Conservation (phyloP, 2,888 invertebrate genomes). For the Aphrophora alni region DNA sequence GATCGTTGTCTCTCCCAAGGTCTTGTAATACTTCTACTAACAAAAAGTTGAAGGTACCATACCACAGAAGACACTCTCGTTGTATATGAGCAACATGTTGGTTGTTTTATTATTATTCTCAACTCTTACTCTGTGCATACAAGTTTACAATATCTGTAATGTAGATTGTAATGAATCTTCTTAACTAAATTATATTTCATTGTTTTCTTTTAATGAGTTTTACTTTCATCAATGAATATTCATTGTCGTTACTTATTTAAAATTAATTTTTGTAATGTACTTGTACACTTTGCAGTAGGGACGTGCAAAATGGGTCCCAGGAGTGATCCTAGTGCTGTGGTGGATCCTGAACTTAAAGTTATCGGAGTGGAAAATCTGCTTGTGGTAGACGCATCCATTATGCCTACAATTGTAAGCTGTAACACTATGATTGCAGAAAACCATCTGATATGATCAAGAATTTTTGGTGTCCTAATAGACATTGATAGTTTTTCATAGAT, state of each 20-base stretch:
- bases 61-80: too few species aligned
- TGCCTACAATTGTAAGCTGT: conserved; percentile 79
- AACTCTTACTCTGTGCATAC: too few species aligned
- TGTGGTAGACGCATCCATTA: conserved; percentile 82
- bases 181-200: too few species aligned
- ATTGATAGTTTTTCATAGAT: too few species aligned
- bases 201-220: too few species aligned
- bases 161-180: too few species aligned
- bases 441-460: conserved; percentile 82
- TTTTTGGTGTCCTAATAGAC: conserved; percentile 62
- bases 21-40: too few species aligned
- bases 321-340: conserved; percentile 67
- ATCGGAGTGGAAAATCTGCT: conserved; percentile 72
- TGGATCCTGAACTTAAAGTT: conserved; percentile 71
- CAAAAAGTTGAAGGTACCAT: too few species aligned
- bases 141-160: too few species aligned
- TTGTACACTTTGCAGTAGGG: conserved; percentile 78
- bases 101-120: too few species aligned
- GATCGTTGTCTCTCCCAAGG: too few species aligned
- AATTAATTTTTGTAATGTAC: background rate
- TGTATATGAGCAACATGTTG: too few species aligned
- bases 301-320: conserved; percentile 82
- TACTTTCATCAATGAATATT: background rate
- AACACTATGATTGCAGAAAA: conserved; percentile 84
- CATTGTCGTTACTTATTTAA: background rate